Conservation (phyloP, 2,888 invertebrate species). For the Chirona hameri region DNA sequence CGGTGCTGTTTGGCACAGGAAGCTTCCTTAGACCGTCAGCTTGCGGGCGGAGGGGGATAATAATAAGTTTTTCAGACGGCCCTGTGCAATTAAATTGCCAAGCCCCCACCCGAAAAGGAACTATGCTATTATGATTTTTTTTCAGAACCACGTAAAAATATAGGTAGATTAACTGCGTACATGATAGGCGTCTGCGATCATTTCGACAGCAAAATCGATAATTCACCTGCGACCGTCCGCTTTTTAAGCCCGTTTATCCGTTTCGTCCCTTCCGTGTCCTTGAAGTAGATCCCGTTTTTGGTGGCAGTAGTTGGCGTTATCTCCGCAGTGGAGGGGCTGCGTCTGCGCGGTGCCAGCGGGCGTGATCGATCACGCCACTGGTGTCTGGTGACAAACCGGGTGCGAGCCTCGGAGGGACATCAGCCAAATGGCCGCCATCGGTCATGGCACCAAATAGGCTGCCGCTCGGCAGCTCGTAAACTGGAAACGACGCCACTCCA, state of each 20-base stretch:
- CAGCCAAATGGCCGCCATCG: neutral
- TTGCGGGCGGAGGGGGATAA: no score
- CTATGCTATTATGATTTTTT: neutral
- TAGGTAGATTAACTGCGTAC: neutral
- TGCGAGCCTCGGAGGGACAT: neutral
- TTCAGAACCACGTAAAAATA: neutral
- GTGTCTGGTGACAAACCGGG: neutral
- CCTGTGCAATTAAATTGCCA: neutral
- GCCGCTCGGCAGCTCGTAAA: no score
- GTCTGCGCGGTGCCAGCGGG: neutral
- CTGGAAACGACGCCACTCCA: no score
- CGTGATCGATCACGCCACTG: neutral
- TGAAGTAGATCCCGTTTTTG: neutral
- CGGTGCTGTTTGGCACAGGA: no score
- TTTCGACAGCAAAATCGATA: neutral
- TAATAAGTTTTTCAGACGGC: neutral
- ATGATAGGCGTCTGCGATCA: neutral
- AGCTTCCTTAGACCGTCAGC: no score
- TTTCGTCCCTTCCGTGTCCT: neutral
- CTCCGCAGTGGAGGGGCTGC: neutral
- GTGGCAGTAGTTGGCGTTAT: neutral
- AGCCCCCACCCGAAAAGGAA: neutral
- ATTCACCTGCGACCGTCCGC: neutral
- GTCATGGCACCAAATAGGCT: no score
- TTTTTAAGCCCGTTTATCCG: no score